Conservation (phyloP, 2,113 vertebrate genomes). For the Morone saxatilis region DNA sequence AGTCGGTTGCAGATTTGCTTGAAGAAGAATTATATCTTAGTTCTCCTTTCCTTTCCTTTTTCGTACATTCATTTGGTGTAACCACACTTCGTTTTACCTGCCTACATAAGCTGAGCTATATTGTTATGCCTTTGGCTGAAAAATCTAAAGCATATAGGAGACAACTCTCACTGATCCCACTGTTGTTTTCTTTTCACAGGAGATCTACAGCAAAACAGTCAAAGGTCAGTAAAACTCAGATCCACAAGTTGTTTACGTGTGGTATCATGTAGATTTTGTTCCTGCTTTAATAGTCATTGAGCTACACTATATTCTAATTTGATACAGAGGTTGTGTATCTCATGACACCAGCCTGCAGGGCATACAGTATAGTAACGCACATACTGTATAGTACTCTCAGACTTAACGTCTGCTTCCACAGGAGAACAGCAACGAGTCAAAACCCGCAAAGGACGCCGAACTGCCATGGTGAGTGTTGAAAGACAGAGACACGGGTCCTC, state of each 20-base stretch:
- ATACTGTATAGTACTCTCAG: background rate
- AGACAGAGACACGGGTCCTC: background rate
- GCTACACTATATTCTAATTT: background rate
- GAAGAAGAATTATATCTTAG: background rate
- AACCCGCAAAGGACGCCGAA: slow-evolving; percentile 72
- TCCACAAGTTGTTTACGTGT: background rate
- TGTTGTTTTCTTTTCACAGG: slow-evolving; percentile 20
- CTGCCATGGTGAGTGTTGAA: slow-evolving; percentile 79
- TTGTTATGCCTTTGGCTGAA: slow-evolving; percentile 6
- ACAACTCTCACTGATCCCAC: background rate
- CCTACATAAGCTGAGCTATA: background rate
- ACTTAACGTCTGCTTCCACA: slow-evolving; percentile 42
- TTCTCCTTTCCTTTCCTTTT: background rate
- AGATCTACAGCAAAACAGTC: slow-evolving; percentile 32
- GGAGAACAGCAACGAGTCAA: slow-evolving; percentile 84
- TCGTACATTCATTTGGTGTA: background rate
- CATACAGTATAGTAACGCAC: background rate
- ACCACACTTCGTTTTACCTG: background rate
- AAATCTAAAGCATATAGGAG: background rate
- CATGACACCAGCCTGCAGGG: background rate
- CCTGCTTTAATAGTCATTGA: background rate
- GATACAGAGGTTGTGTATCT: background rate
- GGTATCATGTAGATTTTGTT: background rate
- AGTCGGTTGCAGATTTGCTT: background rate
- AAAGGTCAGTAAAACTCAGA: slow-evolving; percentile 70